Evolutionary conservation across 2,113 vertebrate species (phyloP), one percentile per base, ranked within the genome.

Genomic region (Hippopotamus amphibius): DNA sequence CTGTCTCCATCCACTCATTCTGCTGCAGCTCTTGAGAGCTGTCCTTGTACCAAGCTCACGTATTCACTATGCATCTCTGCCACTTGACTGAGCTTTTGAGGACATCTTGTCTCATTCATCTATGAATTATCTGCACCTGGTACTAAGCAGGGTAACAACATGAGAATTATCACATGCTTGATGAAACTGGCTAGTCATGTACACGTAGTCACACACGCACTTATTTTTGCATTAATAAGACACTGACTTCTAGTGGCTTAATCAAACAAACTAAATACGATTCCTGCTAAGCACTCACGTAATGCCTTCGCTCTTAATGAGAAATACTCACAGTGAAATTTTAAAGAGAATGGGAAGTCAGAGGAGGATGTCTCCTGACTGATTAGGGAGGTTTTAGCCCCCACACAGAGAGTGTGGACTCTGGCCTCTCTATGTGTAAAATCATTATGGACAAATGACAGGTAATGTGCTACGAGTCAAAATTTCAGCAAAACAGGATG

Each of bases 161-260:
- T 5, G 63, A 92, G 79, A 46, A 89, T 59, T 55, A 87, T 80
- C 37, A 14, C 69, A 22, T 24, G 46, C 77, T 80, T 63, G 82
- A 89, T 41, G 82, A 79, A 79, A 93, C 55, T 41, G 46, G 33
- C 13, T 26, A 33, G 86, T 71, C 50, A 19, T 59, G n/a, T 53
- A 68, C 61, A 65, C 30, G 5, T 69, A 63, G 63, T 96, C 72
- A 79, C 28, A 61, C 17, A n/a, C 69, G 72, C 15, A 87, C 72
- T 93, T 97, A 82, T 84, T 97, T 89, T 79, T 65, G 74, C n/a
- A 53, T 95, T 96, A 96, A 90, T 61, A 57, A 96, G 68, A 87
- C 80, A 61, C 43, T 90, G 33, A 86, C 87, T 97, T 90, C 81
- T 85, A 68, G 74, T 10, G n/a, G 46, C 76, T 77, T 97, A 80